Evolutionary conservation across 2,113 vertebrate genomes (phyloP).

Genomic region (Neotoma lepida): DNA sequence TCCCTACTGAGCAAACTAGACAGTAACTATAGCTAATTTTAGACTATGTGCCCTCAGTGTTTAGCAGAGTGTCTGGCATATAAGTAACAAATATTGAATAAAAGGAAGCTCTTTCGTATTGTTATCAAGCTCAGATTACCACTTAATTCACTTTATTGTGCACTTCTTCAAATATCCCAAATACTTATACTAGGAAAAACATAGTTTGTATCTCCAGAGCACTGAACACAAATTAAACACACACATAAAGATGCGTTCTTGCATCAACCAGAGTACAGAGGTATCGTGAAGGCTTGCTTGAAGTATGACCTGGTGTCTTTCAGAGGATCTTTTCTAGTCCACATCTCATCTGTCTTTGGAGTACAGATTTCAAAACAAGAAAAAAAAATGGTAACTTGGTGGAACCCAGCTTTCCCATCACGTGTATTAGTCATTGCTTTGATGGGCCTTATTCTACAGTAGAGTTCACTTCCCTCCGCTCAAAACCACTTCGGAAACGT

Average conservation of each 20-base stretch:
- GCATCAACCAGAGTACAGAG: neutral
- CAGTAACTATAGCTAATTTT: neutral
- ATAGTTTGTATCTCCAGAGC: neutral
- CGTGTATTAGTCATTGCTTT: neutral
- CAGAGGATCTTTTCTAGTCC: neutral
- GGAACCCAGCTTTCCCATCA: neutral
- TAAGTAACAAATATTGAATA: neutral
- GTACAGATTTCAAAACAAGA: neutral
- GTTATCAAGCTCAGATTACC: neutral
- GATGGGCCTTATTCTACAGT: neutral
- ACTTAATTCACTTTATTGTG: slow-evolving; percentile 32
- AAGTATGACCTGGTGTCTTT: neutral
- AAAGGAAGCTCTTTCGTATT: slow-evolving; percentile 33
- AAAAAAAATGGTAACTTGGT: neutral
- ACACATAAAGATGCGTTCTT: neutral
- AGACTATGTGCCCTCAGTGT: neutral
- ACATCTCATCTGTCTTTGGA: neutral
- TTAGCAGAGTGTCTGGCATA: neutral
- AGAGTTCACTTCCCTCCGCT: neutral
- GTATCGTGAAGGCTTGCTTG: neutral
- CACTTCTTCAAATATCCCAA: slow-evolving; percentile 32
- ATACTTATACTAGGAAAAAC: slow-evolving; percentile 25
- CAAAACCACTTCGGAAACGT: slow-evolving; percentile 1
- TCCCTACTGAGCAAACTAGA: neutral
- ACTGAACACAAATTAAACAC: neutral